Percentiles rank a stretch among this genome's conserved stretches.
Evolutionary conservation across 2,113 vertebrate species (phyloP).

Genomic region (Noturus placidus): DNA sequence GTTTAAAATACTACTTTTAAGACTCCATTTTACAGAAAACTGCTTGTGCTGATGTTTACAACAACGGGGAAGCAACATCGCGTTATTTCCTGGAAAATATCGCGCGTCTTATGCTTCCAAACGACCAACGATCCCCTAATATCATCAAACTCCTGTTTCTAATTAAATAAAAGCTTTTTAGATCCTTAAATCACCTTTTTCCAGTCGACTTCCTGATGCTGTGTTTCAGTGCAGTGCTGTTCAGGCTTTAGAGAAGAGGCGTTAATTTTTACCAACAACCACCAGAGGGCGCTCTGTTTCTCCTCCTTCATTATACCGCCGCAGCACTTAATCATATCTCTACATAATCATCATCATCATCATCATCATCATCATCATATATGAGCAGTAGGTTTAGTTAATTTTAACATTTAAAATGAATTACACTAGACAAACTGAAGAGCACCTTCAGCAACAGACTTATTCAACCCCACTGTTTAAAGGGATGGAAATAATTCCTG

Average conservation of each 20-base stretch:
- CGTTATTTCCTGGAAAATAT: background rate
- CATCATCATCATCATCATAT: background rate
- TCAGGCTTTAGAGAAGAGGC: no score
- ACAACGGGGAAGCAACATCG: background rate
- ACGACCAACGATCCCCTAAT: background rate
- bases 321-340: background rate
- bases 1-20: background rate
- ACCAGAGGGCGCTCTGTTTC: constrained; percentile 7
- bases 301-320: background rate
- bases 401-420: background rate
- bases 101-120: background rate
- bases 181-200: background rate
- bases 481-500: no score
- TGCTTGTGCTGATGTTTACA: background rate
- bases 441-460: no score
- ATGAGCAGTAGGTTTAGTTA: background rate
- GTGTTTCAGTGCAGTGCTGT: background rate
- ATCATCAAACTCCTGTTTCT: background rate
- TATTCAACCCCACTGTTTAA: no score
- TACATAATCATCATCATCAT: background rate
- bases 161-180: background rate
- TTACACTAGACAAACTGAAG: no score
- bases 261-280: background rate
- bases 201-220: background rate
- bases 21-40: background rate